Conservation (phyloP, 2,888 invertebrate genomes). For the Ectemnius cavifrons region DNA sequence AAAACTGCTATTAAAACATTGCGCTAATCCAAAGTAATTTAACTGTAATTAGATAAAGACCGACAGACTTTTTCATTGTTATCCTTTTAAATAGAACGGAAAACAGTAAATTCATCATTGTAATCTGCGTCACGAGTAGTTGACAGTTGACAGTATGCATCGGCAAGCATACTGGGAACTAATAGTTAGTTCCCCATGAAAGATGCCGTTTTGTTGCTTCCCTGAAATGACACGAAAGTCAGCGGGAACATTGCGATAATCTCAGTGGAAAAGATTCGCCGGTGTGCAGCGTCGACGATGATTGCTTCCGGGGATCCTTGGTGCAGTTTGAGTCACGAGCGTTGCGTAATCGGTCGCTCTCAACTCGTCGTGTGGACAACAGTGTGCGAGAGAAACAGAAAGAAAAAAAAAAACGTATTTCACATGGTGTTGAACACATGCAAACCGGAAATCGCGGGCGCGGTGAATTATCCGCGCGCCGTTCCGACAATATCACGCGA, state of each 20-base stretch:
- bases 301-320: constrained; percentile 42
- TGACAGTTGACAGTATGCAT: no score
- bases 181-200: no score
- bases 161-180: no score
- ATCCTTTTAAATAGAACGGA: no score
- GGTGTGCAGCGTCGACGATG: constrained; percentile 15
- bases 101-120: no score
- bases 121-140: no score
- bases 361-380: constrained; percentile 26
- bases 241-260: constrained; percentile 2
- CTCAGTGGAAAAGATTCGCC: constrained; percentile 22
- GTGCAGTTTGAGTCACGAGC: constrained; percentile 34
- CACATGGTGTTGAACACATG: background rate
- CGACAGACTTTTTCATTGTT: no score
- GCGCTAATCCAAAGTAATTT: no score
- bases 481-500: background rate
- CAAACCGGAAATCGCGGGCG: constrained; percentile 31
- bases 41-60: no score
- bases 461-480: background rate
- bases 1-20: no score
- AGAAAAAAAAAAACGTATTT: constrained; percentile 17
- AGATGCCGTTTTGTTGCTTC: no score
- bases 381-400: background rate
- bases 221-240: background rate
- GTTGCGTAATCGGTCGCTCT: constrained; percentile 40